These are phyloP conservation scores for Oostethus manadensis DNA, from an alignment of 2,113 vertebrate species.

Conservation along the genomic window DNA sequence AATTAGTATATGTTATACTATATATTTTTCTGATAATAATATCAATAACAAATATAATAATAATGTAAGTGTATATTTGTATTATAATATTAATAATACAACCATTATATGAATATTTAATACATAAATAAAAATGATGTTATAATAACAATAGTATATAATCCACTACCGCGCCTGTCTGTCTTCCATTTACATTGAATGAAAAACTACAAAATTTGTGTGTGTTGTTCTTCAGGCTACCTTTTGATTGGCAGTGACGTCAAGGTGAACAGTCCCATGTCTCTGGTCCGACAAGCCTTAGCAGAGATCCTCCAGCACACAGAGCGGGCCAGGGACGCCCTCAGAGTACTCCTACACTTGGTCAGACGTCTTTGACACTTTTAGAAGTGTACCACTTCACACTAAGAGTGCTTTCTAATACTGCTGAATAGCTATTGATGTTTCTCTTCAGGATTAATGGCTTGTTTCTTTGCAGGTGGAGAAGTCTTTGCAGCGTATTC, in stretches of 20 bases:
- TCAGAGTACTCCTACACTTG: conserved; percentile 89
- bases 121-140: no score
- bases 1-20: no score
- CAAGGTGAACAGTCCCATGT: conserved; percentile 91
- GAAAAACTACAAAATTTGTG: background rate
- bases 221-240: conserved; percentile 75
- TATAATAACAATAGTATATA: no score
- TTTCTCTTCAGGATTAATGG: no score
- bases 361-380: conserved; percentile 61
- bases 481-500: conserved; percentile 93
- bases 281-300: conserved; percentile 86
- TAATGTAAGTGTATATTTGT: no score
- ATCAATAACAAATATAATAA: no score
- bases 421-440: no score
- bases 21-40: no score
- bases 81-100: no score
- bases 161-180: background rate
- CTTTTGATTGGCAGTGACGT: conserved; percentile 88
- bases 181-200: background rate
- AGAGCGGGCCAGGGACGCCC: conserved; percentile 83
- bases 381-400: background rate
- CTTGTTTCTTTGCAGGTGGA: conserved; percentile 74
- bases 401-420: no score
- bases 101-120: no score
- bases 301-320: conserved; percentile 90